Conservation (phyloP, 2,113 vertebrate genomes). For the Heterochromis multidens region DNA sequence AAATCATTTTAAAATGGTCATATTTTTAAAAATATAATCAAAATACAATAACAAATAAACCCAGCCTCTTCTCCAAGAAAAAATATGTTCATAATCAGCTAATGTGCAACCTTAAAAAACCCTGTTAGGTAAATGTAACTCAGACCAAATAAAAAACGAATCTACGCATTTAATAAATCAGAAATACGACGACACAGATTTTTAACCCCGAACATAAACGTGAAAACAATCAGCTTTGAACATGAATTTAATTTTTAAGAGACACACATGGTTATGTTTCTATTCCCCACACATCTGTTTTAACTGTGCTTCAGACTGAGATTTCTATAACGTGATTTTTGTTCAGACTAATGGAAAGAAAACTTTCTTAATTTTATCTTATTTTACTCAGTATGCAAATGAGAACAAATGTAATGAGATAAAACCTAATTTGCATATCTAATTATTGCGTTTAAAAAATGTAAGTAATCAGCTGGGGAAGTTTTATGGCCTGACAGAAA, state of each 20-base stretch:
- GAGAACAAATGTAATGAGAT: fast-evolving
- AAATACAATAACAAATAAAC: too few species aligned
- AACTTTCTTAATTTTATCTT: not conserved
- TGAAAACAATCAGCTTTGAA: not conserved
- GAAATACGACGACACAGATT: fast-evolving
- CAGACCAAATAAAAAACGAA: too few species aligned
- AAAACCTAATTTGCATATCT: fast-evolving
- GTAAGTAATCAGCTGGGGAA: not conserved
- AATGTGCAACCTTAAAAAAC: not conserved
- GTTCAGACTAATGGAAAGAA: not conserved
- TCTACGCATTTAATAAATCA: not conserved
- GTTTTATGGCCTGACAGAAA: not conserved
- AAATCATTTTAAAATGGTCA: too few species aligned
- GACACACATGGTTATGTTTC: fast-evolving
- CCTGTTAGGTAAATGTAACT: fast-evolving
- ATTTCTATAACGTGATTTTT: not conserved
- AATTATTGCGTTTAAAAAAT: not conserved
- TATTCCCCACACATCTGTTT: too few species aligned
- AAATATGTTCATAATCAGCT: not conserved
- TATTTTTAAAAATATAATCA: not conserved
- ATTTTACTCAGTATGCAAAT: not conserved
- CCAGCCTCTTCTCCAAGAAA: too few species aligned
- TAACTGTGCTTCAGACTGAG: too few species aligned
- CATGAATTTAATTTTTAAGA: not conserved
- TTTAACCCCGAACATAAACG: not conserved